Evolutionary conservation across 2,797 vertebrate genomes (phyloP), one percentile per base, ranked within the genome.

Genomic region (Taeniopygia guttata): DNA sequence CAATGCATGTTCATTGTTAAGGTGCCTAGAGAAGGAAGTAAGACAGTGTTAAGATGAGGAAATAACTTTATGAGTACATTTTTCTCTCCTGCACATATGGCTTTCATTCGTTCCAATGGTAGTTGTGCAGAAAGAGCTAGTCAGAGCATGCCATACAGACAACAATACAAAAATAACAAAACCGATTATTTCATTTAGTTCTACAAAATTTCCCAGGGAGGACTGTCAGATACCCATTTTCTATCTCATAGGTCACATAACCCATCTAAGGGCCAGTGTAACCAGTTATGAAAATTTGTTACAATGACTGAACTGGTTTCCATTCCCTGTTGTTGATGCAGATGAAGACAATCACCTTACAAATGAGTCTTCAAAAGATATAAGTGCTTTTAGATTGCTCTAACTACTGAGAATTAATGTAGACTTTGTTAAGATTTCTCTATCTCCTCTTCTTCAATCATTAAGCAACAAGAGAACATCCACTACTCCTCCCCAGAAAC

Each of bases 1-100:
- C 83, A 99, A 98, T 38, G 99, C 99, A 25, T 99, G 99, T 95
- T 99, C 99, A 95, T 97, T 99, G 98, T 99, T 99, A 98, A 99
- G 99, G 98, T 99, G 99, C 98, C 99, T 99, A 93, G 59, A 80
- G 67, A 97, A 94, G 91, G 79, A 96, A 96, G 46, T 59, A 80
- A 95, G 82, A 66, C n/a, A 94, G 38, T 48, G 55, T 76, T 90
- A 92, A 73, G n/a, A 72, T 9, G 30, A 94, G 13, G 30, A 79
- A 83, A 77, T 66, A 83, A 87, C 43, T 92, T 87, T 69, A 12
- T 13, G 34, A 84, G 49, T 70, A 63, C 55, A 60, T 89, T 94
- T 80, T 67, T 73, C 77, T 74, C 54, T 91, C 34, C 69, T 76
- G n/a, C 38, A 73, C 58, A 58, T 48, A 88, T 6, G 43, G 74